Percentiles rank a stretch among this genome's conserved stretches.
phyloP scores from a whole-genome alignment of 2,797 vertebrate species.

The Scleropages formosus region DNA sequence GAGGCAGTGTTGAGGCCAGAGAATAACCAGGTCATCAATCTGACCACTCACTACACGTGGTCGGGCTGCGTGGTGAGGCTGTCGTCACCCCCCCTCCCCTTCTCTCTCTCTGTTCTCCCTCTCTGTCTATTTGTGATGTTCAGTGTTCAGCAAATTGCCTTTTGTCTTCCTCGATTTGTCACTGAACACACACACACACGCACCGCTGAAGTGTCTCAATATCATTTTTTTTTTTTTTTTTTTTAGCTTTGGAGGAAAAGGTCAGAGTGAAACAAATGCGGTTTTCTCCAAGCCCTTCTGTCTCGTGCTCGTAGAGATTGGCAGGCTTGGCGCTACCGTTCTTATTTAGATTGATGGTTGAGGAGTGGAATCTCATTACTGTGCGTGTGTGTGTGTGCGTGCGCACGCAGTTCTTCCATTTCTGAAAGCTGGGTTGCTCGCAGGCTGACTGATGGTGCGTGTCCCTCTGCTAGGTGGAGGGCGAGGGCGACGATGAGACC shows the following conservation, averaged over 20 bases:
- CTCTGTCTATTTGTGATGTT: background rate
- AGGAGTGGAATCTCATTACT: too few species aligned
- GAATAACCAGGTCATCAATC: slow-evolving; percentile 95
- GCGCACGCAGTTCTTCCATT: too few species aligned
- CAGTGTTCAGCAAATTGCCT: background rate
- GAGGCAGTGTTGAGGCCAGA: slow-evolving; percentile 86
- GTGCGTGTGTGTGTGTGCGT: background rate
- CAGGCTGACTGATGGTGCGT: background rate
- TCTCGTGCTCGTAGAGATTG: too few species aligned
- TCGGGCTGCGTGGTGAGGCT: slow-evolving; percentile 84
- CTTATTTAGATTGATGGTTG: too few species aligned
- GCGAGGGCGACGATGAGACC: slow-evolving; percentile 71
- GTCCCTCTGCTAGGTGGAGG: slow-evolving; percentile 70
- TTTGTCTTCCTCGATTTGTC: background rate
- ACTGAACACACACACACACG: background rate
- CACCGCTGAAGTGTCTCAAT: too few species aligned
- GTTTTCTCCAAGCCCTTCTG: slow-evolving; percentile 12
- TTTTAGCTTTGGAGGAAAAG: background rate
- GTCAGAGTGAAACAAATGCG: background rate
- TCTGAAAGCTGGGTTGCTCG: background rate
- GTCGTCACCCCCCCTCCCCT: background rate
- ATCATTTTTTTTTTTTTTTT: too few species aligned
- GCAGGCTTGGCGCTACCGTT: too few species aligned
- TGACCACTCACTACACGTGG: slow-evolving; percentile 89
- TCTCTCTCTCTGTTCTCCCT: background rate